Evolutionary conservation across 2,113 vertebrate species (phyloP).

Genomic region (Cyanocitta stelleri): DNA sequence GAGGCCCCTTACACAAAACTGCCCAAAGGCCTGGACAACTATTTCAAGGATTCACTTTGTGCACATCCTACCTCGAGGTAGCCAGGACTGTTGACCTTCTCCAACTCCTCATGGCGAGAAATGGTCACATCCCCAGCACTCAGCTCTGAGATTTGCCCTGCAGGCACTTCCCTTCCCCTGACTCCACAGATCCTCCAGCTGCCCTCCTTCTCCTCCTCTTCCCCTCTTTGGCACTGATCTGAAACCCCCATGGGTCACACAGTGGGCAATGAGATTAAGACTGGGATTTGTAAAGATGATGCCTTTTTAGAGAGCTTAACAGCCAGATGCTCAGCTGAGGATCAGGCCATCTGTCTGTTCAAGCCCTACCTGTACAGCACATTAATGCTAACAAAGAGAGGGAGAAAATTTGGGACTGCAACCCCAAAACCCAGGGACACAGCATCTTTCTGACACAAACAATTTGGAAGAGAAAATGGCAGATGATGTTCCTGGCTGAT

Average conservation of each 20-base stretch:
- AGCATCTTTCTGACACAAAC: not conserved
- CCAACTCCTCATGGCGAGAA: not conserved
- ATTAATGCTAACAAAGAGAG: not conserved
- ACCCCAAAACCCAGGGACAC: not conserved
- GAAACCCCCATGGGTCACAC: conserved; percentile 12
- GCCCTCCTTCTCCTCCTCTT: not conserved
- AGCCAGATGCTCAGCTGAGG: conserved; percentile 46
- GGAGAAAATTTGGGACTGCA: not conserved
- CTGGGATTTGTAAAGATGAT: conserved; percentile 41
- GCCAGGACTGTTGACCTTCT: not conserved
- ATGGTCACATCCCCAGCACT: not conserved
- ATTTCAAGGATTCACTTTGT: not conserved
- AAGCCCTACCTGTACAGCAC: conserved; percentile 32
- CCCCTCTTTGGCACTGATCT: not conserved
- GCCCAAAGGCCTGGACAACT: not conserved
- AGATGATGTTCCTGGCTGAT: not conserved
- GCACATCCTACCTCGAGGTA: rapidly evolving
- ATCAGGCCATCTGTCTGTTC: conserved; percentile 38
- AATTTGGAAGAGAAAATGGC: not conserved
- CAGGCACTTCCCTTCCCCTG: not conserved
- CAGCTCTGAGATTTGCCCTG: not conserved
- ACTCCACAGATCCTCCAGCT: not conserved
- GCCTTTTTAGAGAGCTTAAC: conserved; percentile 42
- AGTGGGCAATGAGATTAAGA: conserved; percentile 46
- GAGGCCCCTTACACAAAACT: not conserved